Base-by-base conservation (phyloP, 2,888 invertebrate species). In the Drosophila pseudotakahashii region DNA sequence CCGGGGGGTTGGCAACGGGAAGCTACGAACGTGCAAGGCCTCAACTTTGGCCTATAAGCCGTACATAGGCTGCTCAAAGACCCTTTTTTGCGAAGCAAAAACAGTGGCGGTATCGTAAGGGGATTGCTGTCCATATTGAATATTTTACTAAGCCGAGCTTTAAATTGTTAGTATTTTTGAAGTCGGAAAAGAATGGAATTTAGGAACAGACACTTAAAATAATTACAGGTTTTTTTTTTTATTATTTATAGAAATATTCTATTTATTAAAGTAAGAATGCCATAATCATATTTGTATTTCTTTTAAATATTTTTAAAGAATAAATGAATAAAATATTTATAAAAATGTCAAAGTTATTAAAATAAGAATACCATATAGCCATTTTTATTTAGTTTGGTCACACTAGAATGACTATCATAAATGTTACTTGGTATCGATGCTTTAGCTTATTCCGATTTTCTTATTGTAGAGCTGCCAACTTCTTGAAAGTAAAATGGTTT, bases 11-110 rank as follows among this genome's bases (percentile, higher is more conserved):
- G 51, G n/a, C 14, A 13, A 10, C 36, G 5, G 50, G 61, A 36
- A 13, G 23, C 44, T 39, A 30, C 37, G 52, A 14, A 44, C 30
- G 60, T 45, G 45, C 76, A 60, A 64, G 68, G 77, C 73, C 83
- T 77, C 77, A 83, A 83, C 86, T 88, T 88, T 81, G 81, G 85
- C 88, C 85, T 89, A 86, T 78, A 76, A 78, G 85, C 63, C 59
- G 69, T 68, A 73, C 54, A 67, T 75, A 64, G 64, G 53, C 63
- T 23, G 45, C 37, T 26, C 42, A 45, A 48, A 47, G 45, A 47
- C 47, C 47, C 51, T 62, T 62, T 34, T 61, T 52, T 39, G 23
- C 26, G 0, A 11, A 34, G 14, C 26, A 13, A 37, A 53, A 16
- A 11, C 53, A 62, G 52, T 4, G 52, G 34, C 53, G 66, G 7